Evolutionary conservation across 2,888 invertebrate species (phyloP), one percentile per base, ranked within the genome.

Genomic region (Rhopalosiphum nymphaeae): DNA sequence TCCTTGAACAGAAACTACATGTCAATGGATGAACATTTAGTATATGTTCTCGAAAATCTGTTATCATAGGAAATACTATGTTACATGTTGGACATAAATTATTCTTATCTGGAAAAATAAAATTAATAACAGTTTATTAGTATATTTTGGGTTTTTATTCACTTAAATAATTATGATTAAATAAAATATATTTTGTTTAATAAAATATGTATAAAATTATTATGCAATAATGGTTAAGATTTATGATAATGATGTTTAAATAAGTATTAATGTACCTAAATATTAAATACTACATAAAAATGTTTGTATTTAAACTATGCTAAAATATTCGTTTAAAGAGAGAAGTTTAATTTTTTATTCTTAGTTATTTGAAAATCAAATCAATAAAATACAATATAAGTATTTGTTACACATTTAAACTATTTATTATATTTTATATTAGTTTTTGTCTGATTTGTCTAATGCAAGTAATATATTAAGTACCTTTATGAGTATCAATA

Each of bases 1-100:
- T 97, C 95, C 98, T 98, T 29, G 98, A 98, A 95, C 98, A 98
- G 42, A 98, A 97, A 95, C 97, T 97, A 95, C 98, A 98, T 96
- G 98, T 98, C 93, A 98, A 96, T 0, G 98, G 98, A 96, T 98
- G 98, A 87, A 97, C 96, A 95, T 97, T 97, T 78, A 95, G 94
- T 49, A 98, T 96, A 96, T 98, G 98, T 9, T 97, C 97, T 95
- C 97, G 97, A 95, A 97, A 98, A 25, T 97, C 96, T 26, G 97
- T 96, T 29, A 98, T 97, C 0, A 97, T 97, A 10, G 96, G 96
- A 95, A 98, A 98, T 95, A 97, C 97, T 95, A 97, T 97, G 91
- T 96, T 96, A 95, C 97, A 97, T 29, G 97, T 97, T 95, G 96
- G 96, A 95, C 97, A 97, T 86, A 89, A 90, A 90, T 94, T 94